Conservation (phyloP, 2,888 invertebrate genomes). For the Scaptomyza tumidula region DNA sequence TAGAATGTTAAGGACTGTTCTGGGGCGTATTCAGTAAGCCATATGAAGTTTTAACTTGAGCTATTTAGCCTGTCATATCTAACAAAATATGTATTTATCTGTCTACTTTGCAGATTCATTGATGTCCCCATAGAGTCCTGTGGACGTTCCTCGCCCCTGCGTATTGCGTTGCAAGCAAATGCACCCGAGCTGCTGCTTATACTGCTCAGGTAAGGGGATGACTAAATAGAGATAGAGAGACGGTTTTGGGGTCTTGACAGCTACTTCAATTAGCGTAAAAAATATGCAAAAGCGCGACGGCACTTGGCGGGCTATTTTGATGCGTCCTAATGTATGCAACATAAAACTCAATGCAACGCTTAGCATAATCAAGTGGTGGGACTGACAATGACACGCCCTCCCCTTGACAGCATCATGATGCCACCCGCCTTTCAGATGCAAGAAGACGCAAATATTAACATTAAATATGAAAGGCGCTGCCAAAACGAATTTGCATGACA, state of each 20-base stretch:
- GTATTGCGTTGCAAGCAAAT: slow-evolving; percentile 90
- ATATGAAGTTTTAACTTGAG: slow-evolving; percentile 7
- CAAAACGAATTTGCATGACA: slow-evolving; percentile 79
- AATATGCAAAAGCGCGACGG: slow-evolving; percentile 62
- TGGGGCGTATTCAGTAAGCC: slow-evolving; percentile 38
- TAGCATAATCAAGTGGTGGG: slow-evolving; percentile 74
- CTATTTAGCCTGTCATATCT: slow-evolving; percentile 12
- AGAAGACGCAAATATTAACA: slow-evolving; percentile 66
- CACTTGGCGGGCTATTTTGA: slow-evolving; percentile 52
- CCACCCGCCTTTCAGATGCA: slow-evolving; percentile 24
- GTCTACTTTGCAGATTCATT: slow-evolving; percentile 86
- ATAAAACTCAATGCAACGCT: slow-evolving; percentile 63
- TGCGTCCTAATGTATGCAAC: slow-evolving; percentile 63
- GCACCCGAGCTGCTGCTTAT: slow-evolving; percentile 91
- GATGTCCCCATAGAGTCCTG: slow-evolving; percentile 94
- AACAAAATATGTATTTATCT: slow-evolving; percentile 20
- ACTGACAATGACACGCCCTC: slow-evolving; percentile 41
- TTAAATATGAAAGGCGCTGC: slow-evolving; percentile 77
- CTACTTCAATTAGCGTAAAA: slow-evolving; percentile 71
- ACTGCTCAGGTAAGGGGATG: slow-evolving; percentile 85
- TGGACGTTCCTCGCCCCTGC: slow-evolving; percentile 89
- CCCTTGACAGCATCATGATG: slow-evolving; percentile 16
- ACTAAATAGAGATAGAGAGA: not conserved
- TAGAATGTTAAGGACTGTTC: slow-evolving; percentile 35
- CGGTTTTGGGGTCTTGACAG: slow-evolving; percentile 6